These are phyloP conservation scores for Henricia sp. DNA, from an alignment of 53 echinoderm and acorn worm genomes.

Conservation along the genomic window DNA sequence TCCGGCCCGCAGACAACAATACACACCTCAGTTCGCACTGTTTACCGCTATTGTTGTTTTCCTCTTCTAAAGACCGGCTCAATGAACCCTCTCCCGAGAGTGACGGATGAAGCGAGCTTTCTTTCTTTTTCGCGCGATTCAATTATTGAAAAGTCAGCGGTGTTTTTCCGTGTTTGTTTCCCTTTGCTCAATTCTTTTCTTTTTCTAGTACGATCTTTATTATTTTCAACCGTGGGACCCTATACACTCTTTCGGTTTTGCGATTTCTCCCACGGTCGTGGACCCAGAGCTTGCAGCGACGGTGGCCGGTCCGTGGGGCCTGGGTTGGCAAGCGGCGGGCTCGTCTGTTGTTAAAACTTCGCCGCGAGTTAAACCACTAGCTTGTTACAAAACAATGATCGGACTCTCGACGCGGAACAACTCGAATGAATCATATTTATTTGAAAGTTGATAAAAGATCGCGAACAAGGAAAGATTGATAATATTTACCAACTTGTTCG, in stretches of 20 bases:
- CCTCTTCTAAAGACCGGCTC: background rate
- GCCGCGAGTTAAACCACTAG: background rate
- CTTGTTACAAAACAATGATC: background rate
- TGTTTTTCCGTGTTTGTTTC: constrained; percentile 7
- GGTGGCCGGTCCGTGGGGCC: background rate
- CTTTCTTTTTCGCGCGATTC: constrained; percentile 30
- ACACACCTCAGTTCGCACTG: background rate
- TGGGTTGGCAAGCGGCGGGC: background rate
- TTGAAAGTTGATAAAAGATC: background rate
- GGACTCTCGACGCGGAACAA: background rate
- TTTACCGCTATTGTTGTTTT: constrained; percentile 31
- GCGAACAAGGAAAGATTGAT: background rate
- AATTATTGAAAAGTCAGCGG: constrained; percentile 49
- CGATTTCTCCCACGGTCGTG: constrained; percentile 34
- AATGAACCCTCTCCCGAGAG: background rate
- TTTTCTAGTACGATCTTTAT: too few species aligned
- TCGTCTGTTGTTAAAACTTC: background rate
- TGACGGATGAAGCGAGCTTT: background rate
- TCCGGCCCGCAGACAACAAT: constrained; percentile 14
- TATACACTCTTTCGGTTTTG: constrained; percentile 30
- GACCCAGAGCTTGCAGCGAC: background rate
- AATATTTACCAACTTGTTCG: background rate
- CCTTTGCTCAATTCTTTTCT: background rate
- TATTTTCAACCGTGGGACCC: background rate
- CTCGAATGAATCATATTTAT: background rate